These are phyloP conservation scores for Triops longicaudatus DNA, from an alignment of 1,140 invertebrate genomes.

Conservation along the genomic window DNA sequence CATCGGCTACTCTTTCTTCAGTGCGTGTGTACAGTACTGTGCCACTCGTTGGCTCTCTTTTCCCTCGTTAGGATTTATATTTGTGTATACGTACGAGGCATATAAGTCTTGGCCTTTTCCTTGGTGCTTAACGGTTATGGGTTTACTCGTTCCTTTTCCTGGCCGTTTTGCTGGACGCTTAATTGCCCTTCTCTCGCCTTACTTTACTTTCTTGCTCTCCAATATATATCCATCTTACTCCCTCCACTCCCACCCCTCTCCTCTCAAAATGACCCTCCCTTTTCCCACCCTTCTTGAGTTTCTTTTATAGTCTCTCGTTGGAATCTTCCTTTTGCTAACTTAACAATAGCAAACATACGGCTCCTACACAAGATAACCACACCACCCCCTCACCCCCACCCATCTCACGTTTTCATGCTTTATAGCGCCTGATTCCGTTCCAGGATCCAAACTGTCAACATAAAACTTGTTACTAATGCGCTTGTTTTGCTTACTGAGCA, in stretches of 20 bases:
- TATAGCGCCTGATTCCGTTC: not conserved
- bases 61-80: slow-evolving; percentile 12
- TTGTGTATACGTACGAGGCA: not conserved
- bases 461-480: not conserved
- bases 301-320: slow-evolving; percentile 15
- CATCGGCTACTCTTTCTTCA: not conserved
- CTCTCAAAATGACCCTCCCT: not conserved
- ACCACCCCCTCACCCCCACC: not conserved
- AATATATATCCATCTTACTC: not conserved
- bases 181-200: slow-evolving; percentile 15
- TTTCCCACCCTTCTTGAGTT: not conserved
- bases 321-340: slow-evolving; percentile 1
- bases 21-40: not conserved
- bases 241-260: not conserved
- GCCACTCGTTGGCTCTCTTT: not conserved
- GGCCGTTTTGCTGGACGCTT: slow-evolving; percentile 9
- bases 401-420: not conserved
- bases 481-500: not conserved
- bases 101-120: not conserved
- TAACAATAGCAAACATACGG: not conserved
- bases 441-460: slow-evolving; percentile 5
- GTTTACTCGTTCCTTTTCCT: not conserved
- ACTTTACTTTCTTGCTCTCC: not conserved
- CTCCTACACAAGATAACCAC: not conserved
- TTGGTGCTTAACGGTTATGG: slow-evolving; percentile 1